phyloP scores from a whole-genome alignment of 2,113 vertebrate species.

The Datnioides undecimradiatus region DNA sequence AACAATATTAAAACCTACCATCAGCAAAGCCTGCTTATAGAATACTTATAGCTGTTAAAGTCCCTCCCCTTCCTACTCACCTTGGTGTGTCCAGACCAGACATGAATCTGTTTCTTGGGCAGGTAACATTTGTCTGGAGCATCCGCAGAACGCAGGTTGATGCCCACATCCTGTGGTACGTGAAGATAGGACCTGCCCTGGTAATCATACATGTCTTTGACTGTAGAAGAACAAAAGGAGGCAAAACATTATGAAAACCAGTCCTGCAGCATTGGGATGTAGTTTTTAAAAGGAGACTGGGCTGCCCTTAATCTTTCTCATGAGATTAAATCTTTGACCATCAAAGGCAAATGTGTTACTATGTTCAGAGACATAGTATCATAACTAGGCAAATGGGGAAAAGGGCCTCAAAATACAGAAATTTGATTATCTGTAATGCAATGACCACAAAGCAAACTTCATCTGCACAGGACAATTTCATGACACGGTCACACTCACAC shows the following conservation, averaged over 20 bases:
- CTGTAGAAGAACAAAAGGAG: slow-evolving; percentile 74
- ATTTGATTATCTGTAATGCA: too few relatives aligned
- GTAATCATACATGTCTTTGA: slow-evolving; percentile 99
- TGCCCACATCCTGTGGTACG: slow-evolving; percentile 96
- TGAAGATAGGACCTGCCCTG: slow-evolving; percentile 98
- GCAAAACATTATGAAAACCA: slow-evolving; percentile 1
- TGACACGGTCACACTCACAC: not conserved
- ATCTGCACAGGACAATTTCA: not conserved
- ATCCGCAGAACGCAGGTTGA: slow-evolving; percentile 92
- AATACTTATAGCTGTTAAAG: not conserved
- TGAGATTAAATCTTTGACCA: not conserved
- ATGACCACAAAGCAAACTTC: too few relatives aligned
- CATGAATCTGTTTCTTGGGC: slow-evolving; percentile 97
- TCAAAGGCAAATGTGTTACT: not conserved
- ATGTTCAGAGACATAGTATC: not conserved
- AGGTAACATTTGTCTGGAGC: slow-evolving; percentile 97
- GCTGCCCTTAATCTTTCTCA: not conserved
- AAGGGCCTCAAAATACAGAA: not conserved
- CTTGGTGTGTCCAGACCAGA: slow-evolving; percentile 99
- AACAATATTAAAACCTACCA: not conserved
- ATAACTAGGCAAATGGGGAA: not conserved
- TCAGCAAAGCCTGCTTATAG: not conserved
- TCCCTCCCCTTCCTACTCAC: slow-evolving; percentile 72
- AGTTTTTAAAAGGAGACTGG: not conserved
- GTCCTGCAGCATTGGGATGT: not conserved